Evolutionary conservation across 37 sponge, comb jelly and placozoan genomes (phyloP), one percentile per base, ranked within the genome.

Genomic region (Halisarca cf. caerulea): DNA sequence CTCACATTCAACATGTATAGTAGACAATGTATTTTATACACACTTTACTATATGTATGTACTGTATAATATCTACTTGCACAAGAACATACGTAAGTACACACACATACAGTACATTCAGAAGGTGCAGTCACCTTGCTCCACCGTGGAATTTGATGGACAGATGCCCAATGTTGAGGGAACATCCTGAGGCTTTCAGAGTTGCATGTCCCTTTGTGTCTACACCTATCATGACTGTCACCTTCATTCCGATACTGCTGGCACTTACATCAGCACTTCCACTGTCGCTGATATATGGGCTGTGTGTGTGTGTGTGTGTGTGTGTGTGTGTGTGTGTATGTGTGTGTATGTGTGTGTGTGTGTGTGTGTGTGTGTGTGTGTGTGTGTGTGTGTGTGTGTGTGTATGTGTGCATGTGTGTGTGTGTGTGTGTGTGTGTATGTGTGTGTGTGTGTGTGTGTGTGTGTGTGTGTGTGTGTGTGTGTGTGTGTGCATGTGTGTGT

Each of bases 81-180:
- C n/a, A n/a, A n/a, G n/a, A n/a, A n/a, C n/a, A n/a, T n/a, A n/a
- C n/a, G n/a, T n/a, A n/a, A n/a, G n/a, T n/a, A n/a, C n/a, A n/a
- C n/a, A n/a, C n/a, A n/a, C n/a, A n/a, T n/a, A n/a, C n/a, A n/a
- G n/a, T n/a, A n/a, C n/a, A n/a, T n/a, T n/a, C n/a, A n/a, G n/a
- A n/a, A n/a, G n/a, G n/a, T n/a, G n/a, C n/a, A 18, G 27, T 28
- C 30, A 89, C 90, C 93, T 91, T 59, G 94, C 94, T 80, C 97
- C 94, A 25, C 97, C 97, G 60, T 94, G 90, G 54, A 94, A 97
- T 28, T 85, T 34, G 25, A 97, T 79, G 59, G 80, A 59, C 2
- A 97, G 82, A 1, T 82, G 27, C 0, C 93, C 97, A 44, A 97
- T 97, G 83, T 85, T 34, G n/a, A 92, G 2, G 24, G 73, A 59